Percentiles rank a stretch among this genome's conserved stretches.
Conservation (phyloP, 2,113 vertebrate genomes). For the Atrichornis clamosus region DNA sequence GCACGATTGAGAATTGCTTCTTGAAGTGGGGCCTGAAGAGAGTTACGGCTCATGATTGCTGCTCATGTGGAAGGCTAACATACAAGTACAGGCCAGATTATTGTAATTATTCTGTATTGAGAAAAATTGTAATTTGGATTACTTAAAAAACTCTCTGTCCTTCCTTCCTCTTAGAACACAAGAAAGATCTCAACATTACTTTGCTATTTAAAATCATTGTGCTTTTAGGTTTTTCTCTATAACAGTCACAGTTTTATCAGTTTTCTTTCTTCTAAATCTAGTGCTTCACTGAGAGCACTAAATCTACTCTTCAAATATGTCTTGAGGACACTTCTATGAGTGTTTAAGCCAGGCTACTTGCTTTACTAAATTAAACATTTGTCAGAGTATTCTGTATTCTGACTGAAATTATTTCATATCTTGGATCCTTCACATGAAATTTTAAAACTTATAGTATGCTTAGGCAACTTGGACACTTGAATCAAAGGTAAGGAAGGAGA, state of each 20-base stretch:
- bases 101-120: neutral
- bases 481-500: neutral
- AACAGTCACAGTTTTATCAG: neutral
- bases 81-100: neutral
- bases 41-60: neutral
- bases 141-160: conserved; percentile 27
- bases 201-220: conserved; percentile 29
- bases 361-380: neutral
- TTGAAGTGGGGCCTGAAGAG: neutral
- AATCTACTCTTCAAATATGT: conserved; percentile 25
- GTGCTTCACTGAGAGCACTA: neutral
- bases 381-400: neutral
- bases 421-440: neutral
- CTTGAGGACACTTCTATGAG: neutral
- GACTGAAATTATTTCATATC: neutral
- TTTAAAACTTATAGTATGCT: neutral
- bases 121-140: conserved; percentile 17
- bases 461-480: neutral
- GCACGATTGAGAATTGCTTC: neutral
- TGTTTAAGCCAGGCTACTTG: neutral
- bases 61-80: neutral
- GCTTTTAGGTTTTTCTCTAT: conserved; percentile 46
- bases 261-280: neutral
- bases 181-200: conserved; percentile 25
- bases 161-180: conserved; percentile 19